Evolutionary conservation across 1,140 invertebrate species (phyloP).

Genomic region (Rhynchophorus ferrugineus): DNA sequence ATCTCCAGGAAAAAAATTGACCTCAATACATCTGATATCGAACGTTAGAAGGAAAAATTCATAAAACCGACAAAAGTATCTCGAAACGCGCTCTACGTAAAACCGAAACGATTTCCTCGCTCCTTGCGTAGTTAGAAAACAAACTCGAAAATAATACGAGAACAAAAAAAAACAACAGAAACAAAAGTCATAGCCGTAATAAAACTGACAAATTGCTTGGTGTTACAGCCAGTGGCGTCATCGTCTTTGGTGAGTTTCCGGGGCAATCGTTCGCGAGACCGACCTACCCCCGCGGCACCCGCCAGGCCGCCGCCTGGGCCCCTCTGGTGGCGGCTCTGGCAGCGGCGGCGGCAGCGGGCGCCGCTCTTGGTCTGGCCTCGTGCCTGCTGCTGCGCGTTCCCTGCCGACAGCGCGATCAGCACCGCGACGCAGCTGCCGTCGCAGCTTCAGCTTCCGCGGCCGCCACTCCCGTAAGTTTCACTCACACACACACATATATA

Average conservation of each 20-base stretch:
- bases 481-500: too few species aligned
- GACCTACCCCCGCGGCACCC: slow-evolving; percentile 4
- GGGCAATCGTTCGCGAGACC: neutral
- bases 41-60: too few species aligned
- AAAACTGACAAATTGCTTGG: too few species aligned
- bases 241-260: neutral
- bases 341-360: slow-evolving; percentile 16
- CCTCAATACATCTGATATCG: too few species aligned
- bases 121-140: too few species aligned
- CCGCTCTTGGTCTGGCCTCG: slow-evolving; percentile 16
- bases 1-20: too few species aligned
- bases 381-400: slow-evolving; percentile 14
- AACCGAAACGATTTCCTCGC: too few species aligned
- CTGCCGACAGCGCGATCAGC: neutral
- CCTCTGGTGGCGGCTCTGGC: slow-evolving; percentile 14
- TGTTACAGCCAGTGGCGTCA: slow-evolving; percentile 9
- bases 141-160: too few species aligned
- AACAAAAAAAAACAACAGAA: too few species aligned
- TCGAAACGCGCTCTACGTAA: too few species aligned
- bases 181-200: too few species aligned
- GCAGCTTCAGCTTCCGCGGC: neutral
- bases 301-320: slow-evolving; percentile 8
- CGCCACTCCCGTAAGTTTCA: neutral
- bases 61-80: too few species aligned
- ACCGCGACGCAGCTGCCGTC: slow-evolving; percentile 1